Evolutionary conservation across 2,113 vertebrate genomes (phyloP).

Genomic region (Eira barbara): DNA sequence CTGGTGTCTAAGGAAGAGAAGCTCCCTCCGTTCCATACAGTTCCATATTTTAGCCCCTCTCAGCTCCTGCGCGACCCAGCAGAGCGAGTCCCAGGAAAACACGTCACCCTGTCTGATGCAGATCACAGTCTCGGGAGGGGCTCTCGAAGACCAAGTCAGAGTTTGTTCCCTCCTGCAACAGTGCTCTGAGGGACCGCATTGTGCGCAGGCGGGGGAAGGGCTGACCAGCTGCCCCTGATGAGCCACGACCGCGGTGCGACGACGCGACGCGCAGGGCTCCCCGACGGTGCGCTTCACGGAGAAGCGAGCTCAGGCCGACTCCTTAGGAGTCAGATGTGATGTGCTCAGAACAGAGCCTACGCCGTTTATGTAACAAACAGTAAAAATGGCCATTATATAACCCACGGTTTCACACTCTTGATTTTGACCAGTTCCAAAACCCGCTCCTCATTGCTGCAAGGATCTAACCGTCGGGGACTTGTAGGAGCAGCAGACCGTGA

Average conservation of each 20-base stretch:
- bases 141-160: background rate
- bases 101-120: background rate
- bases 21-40: background rate
- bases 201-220: constrained; percentile 15
- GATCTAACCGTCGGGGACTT: background rate
- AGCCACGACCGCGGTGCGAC: background rate
- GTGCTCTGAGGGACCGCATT: background rate
- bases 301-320: background rate
- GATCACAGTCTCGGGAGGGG: background rate
- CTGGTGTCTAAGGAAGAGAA: constrained; percentile 9
- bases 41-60: constrained; percentile 50
- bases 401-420: background rate
- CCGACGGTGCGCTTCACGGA: background rate
- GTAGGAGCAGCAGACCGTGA: background rate
- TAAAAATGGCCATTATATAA: background rate
- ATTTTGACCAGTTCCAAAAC: constrained; percentile 24
- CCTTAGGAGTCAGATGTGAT: background rate
- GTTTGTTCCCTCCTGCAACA: constrained; percentile 38
- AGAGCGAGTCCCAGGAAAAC: constrained; percentile 27
- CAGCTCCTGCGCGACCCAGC: constrained; percentile 50
- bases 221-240: constrained; percentile 15
- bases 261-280: background rate
- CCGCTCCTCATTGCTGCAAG: background rate
- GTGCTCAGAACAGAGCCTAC: constrained; percentile 9
- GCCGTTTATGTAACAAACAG: constrained; percentile 14